phyloP scores from a whole-genome alignment of 2,797 vertebrate genomes.

The Girardinus metallicus region DNA sequence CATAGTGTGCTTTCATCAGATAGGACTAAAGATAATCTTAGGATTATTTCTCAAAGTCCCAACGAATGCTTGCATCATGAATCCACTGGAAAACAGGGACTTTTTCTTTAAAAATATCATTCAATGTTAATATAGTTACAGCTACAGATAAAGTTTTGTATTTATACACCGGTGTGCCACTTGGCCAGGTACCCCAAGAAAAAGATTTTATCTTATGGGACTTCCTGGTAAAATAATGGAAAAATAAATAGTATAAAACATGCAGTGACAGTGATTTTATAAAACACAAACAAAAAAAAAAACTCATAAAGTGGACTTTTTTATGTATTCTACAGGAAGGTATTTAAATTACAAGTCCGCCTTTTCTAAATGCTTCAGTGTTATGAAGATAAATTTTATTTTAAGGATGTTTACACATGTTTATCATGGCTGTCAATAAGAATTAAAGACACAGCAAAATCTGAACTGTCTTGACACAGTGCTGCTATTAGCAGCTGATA shows the following conservation, averaged over 20 bases:
- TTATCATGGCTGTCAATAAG: neutral
- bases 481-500: slow-evolving; percentile 21
- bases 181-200: too few relatives aligned
- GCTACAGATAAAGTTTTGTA: too few relatives aligned
- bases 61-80: neutral
- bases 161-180: too few relatives aligned
- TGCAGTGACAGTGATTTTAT: neutral
- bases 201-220: too few relatives aligned
- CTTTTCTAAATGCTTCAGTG: neutral
- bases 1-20: neutral
- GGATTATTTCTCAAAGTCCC: neutral
- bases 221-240: neutral
- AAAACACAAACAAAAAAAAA: neutral
- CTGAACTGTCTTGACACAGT: slow-evolving; percentile 6
- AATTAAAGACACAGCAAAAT: slow-evolving; percentile 1
- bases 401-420: neutral
- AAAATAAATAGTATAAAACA: neutral
- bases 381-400: neutral
- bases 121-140: neutral
- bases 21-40: too few relatives aligned
- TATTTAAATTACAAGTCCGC: neutral
- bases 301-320: neutral
- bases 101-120: neutral
- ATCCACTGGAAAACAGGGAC: neutral
- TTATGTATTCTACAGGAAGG: neutral